Evolutionary conservation across 2,888 invertebrate genomes (phyloP).

Genomic region (Aleiodes testaceus): DNA sequence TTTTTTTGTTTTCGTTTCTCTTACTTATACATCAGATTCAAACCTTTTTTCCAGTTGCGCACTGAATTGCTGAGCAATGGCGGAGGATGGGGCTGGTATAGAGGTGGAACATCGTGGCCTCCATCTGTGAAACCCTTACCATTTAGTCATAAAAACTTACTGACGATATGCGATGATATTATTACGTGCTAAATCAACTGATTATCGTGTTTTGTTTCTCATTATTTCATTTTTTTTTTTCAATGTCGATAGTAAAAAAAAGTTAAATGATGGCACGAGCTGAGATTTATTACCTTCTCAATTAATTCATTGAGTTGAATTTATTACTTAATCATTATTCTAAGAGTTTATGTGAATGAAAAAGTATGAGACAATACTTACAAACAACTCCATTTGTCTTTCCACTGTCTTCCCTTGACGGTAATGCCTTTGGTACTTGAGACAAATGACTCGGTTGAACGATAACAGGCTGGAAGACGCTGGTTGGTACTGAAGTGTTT

Average conservation of each 20-base stretch:
- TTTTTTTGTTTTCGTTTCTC: not conserved
- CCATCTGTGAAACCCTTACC: slow-evolving; percentile 71
- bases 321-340: not conserved
- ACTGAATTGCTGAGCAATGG: slow-evolving; percentile 68
- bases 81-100: slow-evolving; percentile 70
- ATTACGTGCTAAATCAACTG: slow-evolving; percentile 17
- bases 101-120: slow-evolving; percentile 69
- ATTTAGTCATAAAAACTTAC: slow-evolving; percentile 65
- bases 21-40: slow-evolving; percentile 53
- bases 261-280: not conserved
- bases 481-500: slow-evolving; percentile 65
- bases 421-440: slow-evolving; percentile 75
- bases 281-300: slow-evolving; percentile 11
- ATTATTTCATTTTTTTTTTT: not conserved
- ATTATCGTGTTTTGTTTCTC: not conserved
- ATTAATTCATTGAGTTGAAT: slow-evolving; percentile 4
- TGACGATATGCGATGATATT: slow-evolving; percentile 45
- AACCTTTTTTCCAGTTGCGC: slow-evolving; percentile 72
- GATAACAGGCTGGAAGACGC: slow-evolving; percentile 80
- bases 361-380: slow-evolving; percentile 56
- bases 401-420: slow-evolving; percentile 63
- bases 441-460: slow-evolving; percentile 87
- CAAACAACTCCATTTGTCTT: slow-evolving; percentile 69
- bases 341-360: not conserved
- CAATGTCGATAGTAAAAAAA: not conserved